Evolutionary conservation across 2,113 vertebrate species (phyloP).

Genomic region (Cariama cristata): DNA sequence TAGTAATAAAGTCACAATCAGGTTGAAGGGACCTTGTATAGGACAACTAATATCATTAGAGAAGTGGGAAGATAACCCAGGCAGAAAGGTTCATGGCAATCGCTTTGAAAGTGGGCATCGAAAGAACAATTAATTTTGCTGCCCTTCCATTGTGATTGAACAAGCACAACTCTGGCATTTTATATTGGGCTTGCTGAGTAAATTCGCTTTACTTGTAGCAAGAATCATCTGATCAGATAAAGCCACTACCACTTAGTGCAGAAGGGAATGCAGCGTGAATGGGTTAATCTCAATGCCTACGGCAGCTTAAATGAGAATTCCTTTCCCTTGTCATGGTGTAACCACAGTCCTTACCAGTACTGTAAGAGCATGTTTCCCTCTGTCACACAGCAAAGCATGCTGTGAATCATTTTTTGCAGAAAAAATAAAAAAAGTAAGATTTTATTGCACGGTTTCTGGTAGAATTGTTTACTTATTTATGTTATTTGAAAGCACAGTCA

Average conservation of each 20-base stretch:
- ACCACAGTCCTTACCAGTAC: not conserved
- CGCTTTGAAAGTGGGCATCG: not conserved
- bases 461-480: not conserved
- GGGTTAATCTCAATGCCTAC: not conserved
- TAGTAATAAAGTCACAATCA: not conserved
- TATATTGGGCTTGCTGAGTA: not conserved
- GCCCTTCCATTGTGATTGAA: not conserved
- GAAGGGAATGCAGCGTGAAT: not conserved
- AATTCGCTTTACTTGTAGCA: not conserved
- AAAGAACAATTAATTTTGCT: not conserved
- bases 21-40: not conserved
- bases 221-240: not conserved
- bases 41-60: not conserved
- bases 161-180: not conserved
- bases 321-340: not conserved
- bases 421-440: not conserved
- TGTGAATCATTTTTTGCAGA: not conserved
- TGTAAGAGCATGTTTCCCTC: not conserved
- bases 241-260: not conserved
- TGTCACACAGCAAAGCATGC: rapidly evolving
- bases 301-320: not conserved
- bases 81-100: not conserved
- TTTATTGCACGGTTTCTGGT: not conserved
- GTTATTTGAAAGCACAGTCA: not conserved
- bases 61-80: not conserved